Evolutionary conservation across 1,140 invertebrate genomes (phyloP).

Genomic region (Cydia amplana): DNA sequence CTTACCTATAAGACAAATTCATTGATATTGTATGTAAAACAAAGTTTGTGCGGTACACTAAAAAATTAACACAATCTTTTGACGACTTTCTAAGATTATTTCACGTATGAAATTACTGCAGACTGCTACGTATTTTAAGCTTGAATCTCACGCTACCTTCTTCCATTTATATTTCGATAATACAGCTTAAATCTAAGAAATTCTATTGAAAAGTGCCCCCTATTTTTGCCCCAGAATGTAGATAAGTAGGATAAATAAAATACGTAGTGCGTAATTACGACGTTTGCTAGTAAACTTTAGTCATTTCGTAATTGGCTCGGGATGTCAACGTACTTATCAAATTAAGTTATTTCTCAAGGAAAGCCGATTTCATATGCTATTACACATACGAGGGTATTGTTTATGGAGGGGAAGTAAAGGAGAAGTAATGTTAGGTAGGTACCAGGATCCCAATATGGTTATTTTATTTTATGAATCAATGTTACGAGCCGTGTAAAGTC

Average conservation of each 20-base stretch:
- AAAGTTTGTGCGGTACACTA: no score
- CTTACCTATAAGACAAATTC: constrained; percentile 25
- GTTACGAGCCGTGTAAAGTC: neutral
- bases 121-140: neutral
- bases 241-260: neutral
- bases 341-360: constrained; percentile 5
- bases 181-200: neutral
- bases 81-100: neutral
- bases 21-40: neutral
- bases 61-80: neutral
- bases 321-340: constrained; percentile 11
- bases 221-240: neutral
- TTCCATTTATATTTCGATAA: neutral
- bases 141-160: no score
- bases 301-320: neutral
- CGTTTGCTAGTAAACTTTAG: constrained; percentile 8
- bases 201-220: neutral
- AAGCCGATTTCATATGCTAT: neutral
- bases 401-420: neutral
- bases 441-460: neutral
- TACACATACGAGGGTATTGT: neutral
- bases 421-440: neutral
- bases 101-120: neutral
- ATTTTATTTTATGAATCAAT: neutral
- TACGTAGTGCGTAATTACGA: neutral